Evolutionary conservation across 2,888 invertebrate species (phyloP), one percentile per base, ranked within the genome.

Genomic region (Abrostola tripartita): DNA sequence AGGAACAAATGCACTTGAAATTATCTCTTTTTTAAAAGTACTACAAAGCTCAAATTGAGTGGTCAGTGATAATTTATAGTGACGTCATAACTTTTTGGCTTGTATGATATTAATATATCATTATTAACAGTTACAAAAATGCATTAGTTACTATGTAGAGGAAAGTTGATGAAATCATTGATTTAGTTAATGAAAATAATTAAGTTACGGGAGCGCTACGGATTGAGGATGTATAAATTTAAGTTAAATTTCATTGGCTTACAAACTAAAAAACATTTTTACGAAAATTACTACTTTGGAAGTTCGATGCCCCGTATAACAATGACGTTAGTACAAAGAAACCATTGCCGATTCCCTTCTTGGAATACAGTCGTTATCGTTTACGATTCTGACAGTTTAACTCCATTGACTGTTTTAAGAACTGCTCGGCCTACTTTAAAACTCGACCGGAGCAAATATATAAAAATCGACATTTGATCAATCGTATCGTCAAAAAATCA

Each of bases 81-180:
- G 14, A 47, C 44, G 44, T 47, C 14, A 47, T 47, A 47, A 47
- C 5, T 24, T 47, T 47, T 47, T 6, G 24, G 14, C 44, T 9
- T 8, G 44, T 47, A 14, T 47, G 14, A 14, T 47, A 47, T 47
- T 47, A 47, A 47, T 47, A n/a, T n/a, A n/a, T n/a, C n/a, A n/a
- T n/a, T n/a, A n/a, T n/a, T n/a, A 24, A 47, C 14, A 9, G 14
- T 9, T 24, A 14, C 14, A 5, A 47, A 24, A 14, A 47, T 24
- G 44, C 24, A 47, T 9, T 9, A 47, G 44, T 14, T 47, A 47
- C 14, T 47, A 47, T 47, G 24, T 24, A 9, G 44, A 47, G 44
- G 24, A 14, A 24, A 47, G 44, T 47, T 47, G 5, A 47, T 24
- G 14, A 47, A 47, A 47, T 47, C 14, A 47, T 47, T 47, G 44